Base-by-base conservation (phyloP, 2,888 invertebrate species). In the Eilema griseolum region DNA sequence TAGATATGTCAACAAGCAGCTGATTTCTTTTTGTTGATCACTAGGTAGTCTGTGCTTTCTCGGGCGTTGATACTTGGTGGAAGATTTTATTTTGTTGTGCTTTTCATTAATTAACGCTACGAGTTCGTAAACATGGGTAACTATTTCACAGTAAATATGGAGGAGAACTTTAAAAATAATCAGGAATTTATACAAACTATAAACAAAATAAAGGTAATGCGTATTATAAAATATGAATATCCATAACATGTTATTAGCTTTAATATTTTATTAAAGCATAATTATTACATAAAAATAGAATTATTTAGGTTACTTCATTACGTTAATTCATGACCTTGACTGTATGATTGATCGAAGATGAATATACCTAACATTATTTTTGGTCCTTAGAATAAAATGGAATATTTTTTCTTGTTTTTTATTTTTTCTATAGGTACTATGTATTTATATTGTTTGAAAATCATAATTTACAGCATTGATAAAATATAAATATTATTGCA, bases 181-280 rank as follows among this genome's bases (percentile, higher is more conserved):
- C 97, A 97, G 87, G 97, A 97, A 79, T 97, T 97, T 81, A 96
- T 97, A 88, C 95, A 96, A 81, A 95, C 96, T 83, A 96, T 96
- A 82, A 97, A 97, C 83, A 96, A 96, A 89, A 95, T 97, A 70
- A 96, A 96, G 92, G 97, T 97, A 89, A 26, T 33, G 20, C 1
- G n/a, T 46, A 37, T 24, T 16, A 1, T 24, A 31, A n/a, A 1
- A 28, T 64, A 46, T 20, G 10, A 46, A 46, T n/a, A 20, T 20
- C 1, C 37, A 26, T 52, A 20, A 52, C n/a, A 52, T n/a, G 20
- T 52, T 52, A n/a, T 52, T n/a, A 52, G 20, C 52, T 52, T n/a
- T 52, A 10, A n/a, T n/a, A 52, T 52, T 52, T 46, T 46, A 46
- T 46, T 46, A 46, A 7, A 46, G 46, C 16, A 2, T 46, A 46